Evolutionary conservation across 2,888 invertebrate genomes (phyloP), one percentile per base, ranked within the genome.

Genomic region (Theretra japonica): DNA sequence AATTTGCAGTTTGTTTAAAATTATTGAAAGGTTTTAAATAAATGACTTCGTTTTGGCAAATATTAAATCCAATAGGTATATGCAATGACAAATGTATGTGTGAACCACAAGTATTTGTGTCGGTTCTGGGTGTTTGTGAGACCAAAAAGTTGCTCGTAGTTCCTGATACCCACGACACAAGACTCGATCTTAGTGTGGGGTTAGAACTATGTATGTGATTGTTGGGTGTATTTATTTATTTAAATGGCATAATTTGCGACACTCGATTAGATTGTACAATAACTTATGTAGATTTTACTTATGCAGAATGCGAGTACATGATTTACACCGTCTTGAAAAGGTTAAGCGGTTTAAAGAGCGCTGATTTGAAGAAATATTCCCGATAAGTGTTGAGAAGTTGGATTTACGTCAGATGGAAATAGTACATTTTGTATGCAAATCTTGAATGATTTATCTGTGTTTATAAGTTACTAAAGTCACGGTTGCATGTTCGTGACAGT

Each of bases 281-380:
- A 58, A 30, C 23, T 58, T 25, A n/a, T 33, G 15, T 71, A 65
- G 74, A 73, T 74, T 75, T 76, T 71, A 70, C 53, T 50, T 58
- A 62, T 28, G 70, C 57, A 69, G 53, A 73, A 75, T 73, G 72
- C 33, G 33, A 33, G 6, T 75, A 75, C 25, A 7, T 72, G 81
- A 82, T 81, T 83, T 79, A 82, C 76, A 79, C 76, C 76, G 68
- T 72, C 75, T 73, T 73, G 76, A 77, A 81, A 81, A 80, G 80
- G 81, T 82, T 82, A 84, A 83, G 77, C 77, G 76, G 74, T 74
- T 76, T 81, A 78, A 77, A 74, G 75, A 77, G 74, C 79, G 78
- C 83, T 79, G 75, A 73, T 75, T 76, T 74, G 75, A 74, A 82
- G 83, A 88, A 83, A 82, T 86, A 88, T 85, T 80, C n/a, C 23